Evolutionary conservation across 2,797 vertebrate genomes (phyloP).

Genomic region (Coreius guichenoti): DNA sequence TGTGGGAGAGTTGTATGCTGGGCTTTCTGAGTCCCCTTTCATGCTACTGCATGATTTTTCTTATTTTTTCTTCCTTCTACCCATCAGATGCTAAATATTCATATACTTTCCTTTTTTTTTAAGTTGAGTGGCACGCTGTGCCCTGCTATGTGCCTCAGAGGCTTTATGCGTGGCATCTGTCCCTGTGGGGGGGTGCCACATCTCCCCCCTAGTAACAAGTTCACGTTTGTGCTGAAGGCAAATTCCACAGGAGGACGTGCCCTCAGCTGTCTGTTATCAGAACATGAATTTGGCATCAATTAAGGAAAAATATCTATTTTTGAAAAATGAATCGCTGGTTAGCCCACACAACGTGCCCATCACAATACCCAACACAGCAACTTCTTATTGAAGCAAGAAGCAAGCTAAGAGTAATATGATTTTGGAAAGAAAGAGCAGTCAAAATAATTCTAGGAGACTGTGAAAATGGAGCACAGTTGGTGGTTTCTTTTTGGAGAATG

Average conservation of each 20-base stretch:
- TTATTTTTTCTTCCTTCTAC: conserved; percentile 2
- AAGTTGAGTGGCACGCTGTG: conserved; percentile 23
- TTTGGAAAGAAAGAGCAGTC: neutral
- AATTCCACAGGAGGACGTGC: conserved; percentile 30
- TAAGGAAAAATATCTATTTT: conserved; percentile 7
- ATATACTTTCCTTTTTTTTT: neutral
- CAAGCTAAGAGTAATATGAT: neutral
- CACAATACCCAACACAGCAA: conserved; percentile 4
- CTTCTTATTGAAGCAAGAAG: conserved; percentile 5
- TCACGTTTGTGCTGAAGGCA: conserved; percentile 25
- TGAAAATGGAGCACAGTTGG: neutral
- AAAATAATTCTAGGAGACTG: conserved; percentile 22
- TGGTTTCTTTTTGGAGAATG: neutral
- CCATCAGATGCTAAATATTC: conserved; percentile 28
- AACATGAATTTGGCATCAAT: conserved; percentile 41
- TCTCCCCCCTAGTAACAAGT: conserved; percentile 30
- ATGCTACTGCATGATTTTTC: neutral
- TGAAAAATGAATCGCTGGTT: conserved; percentile 19
- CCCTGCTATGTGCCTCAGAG: conserved; percentile 17
- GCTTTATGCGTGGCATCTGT: conserved; percentile 40
- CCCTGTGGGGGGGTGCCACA: conserved; percentile 8
- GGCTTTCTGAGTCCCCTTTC: conserved; percentile 10
- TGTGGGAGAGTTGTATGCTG: neutral
- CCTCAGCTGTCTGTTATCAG: conserved; percentile 42
- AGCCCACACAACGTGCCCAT: conserved; percentile 2